Conservation (phyloP, 2,113 vertebrate genomes). For the Melanerpes formicivorus region DNA sequence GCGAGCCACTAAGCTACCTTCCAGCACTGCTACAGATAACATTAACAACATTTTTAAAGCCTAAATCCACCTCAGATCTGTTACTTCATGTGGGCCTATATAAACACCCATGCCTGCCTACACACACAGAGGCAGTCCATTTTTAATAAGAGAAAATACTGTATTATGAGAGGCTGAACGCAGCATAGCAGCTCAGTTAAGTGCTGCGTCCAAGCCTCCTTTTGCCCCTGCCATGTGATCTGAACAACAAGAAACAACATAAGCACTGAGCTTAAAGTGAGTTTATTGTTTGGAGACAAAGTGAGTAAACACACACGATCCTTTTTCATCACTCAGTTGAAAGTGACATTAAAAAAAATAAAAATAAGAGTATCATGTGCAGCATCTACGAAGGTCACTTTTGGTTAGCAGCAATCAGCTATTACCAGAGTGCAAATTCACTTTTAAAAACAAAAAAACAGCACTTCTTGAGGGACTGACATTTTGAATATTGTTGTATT, state of each 20-base stretch:
- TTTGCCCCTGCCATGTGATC: neutral
- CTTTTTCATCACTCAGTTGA: neutral
- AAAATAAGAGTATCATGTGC: neutral
- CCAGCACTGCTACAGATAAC: neutral
- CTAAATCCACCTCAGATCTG: neutral
- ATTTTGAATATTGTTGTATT: neutral
- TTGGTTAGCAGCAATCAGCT: neutral
- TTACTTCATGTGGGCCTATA: neutral
- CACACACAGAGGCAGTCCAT: neutral
- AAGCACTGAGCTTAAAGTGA: neutral
- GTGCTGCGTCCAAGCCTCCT: neutral
- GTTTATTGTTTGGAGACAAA: slow-evolving; percentile 43
- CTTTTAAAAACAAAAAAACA: neutral
- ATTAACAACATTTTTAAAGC: neutral
- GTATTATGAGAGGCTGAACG: neutral
- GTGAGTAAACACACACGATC: neutral
- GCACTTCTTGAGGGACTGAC: neutral
- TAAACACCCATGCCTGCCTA: neutral
- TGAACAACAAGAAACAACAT: neutral
- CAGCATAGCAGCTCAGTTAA: neutral
- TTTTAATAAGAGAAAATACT: neutral
- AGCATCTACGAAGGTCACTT: neutral
- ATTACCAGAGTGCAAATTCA: neutral
- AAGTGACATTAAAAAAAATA: neutral
- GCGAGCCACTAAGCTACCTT: neutral